Conservation (phyloP, 2,888 invertebrate species). For the Synergus laeviventris region DNA sequence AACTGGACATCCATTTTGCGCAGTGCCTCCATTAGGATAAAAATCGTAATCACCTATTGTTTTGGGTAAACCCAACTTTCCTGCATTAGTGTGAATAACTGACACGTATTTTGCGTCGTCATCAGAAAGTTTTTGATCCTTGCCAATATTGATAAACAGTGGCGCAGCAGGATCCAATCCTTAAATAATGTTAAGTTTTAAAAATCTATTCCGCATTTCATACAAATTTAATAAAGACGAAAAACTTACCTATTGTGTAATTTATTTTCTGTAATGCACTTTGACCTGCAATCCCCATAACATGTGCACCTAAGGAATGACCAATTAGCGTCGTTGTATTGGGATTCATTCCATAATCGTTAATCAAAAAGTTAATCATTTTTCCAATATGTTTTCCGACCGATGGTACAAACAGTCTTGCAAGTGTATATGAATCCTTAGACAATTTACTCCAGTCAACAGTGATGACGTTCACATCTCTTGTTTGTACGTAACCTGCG, state of each 20-base stretch:
- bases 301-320: constrained; percentile 68
- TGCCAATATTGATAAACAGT: constrained; percentile 59
- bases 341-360: constrained; percentile 53
- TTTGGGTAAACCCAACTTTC: constrained; percentile 64
- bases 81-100: constrained; percentile 73
- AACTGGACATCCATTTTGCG: neutral
- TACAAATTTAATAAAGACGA: neutral
- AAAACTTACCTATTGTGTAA: constrained; percentile 36
- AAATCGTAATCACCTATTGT: constrained; percentile 72
- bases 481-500: constrained; percentile 59
- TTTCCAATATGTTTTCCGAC: neutral
- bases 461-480: constrained; percentile 64
- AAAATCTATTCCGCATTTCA: neutral
- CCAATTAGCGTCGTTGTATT: constrained; percentile 59
- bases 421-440: neutral
- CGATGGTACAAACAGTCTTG: neutral
- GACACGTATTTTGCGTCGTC: constrained; percentile 71
- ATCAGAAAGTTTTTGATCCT: constrained; percentile 64
- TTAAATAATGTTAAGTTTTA: constrained; percentile 44
- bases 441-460: constrained; percentile 62
- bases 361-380: constrained; percentile 63
- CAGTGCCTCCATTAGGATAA: neutral
- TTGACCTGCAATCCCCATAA: constrained; percentile 63
- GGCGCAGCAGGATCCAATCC: constrained; percentile 74
- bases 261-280: constrained; percentile 46